Conservation (phyloP, 2,113 vertebrate species). For the Paraplagusia blochii region DNA sequence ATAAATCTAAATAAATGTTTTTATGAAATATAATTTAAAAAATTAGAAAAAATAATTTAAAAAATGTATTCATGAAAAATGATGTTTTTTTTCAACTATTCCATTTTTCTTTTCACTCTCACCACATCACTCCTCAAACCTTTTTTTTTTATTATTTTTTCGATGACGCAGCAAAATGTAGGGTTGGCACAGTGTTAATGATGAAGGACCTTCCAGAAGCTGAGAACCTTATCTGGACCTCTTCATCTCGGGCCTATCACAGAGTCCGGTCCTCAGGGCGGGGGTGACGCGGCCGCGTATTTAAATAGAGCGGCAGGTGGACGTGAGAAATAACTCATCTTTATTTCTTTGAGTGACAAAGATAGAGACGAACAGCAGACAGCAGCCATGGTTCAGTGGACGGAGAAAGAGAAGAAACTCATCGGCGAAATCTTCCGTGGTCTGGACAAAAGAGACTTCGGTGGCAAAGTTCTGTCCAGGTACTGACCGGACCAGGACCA, state of each 20-base stretch:
- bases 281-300: neutral
- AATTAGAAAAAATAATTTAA: no score
- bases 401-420: conserved; percentile 51
- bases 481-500: conserved; percentile 19
- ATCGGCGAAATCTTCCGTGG: conserved; percentile 60
- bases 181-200: no score
- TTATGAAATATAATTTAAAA: no score
- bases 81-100: no score
- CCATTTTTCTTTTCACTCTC: no score
- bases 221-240: conserved; percentile 36
- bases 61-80: no score
- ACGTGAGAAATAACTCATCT: conserved; percentile 21
- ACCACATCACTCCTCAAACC: no score
- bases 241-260: conserved; percentile 63
- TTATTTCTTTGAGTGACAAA: conserved; percentile 26
- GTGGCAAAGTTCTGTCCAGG: conserved; percentile 70
- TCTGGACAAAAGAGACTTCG: conserved; percentile 64
- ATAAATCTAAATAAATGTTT: no score
- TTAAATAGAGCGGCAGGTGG: conserved; percentile 40
- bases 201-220: conserved; percentile 37
- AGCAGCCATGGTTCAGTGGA: conserved; percentile 73
- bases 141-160: no score
- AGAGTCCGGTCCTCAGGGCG: conserved; percentile 13
- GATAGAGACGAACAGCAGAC: conserved; percentile 2
- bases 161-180: no score